Percentiles rank a stretch among this genome's conserved stretches.
These are phyloP conservation scores for Corydoras maculifer DNA, from an alignment of 2,113 vertebrate genomes.

Conservation along the genomic window DNA sequence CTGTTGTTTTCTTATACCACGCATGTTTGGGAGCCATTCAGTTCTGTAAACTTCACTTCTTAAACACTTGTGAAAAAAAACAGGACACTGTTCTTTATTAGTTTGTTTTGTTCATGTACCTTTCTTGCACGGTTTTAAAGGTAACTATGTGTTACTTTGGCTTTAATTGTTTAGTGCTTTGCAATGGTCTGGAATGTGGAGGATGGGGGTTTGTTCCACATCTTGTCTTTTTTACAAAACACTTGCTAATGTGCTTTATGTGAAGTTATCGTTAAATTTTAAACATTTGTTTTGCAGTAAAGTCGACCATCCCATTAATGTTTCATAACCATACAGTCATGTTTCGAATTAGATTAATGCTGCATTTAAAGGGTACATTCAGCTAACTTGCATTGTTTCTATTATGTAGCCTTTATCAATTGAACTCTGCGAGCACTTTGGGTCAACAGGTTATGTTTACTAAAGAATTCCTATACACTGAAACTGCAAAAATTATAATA, in stretches of 20 bases:
- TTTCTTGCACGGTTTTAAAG: background rate
- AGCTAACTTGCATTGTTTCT: no score
- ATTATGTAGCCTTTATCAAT: no score
- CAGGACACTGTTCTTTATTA: no score
- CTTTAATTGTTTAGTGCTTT: background rate
- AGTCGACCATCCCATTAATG: no score
- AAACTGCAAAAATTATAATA: no score
- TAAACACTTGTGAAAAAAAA: background rate
- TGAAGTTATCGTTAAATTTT: background rate
- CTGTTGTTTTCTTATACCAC: constrained; percentile 16
- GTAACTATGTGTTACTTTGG: background rate
- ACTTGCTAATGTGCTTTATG: background rate
- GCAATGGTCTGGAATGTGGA: background rate
- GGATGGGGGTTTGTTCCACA: background rate
- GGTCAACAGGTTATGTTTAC: no score
- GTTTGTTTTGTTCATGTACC: background rate
- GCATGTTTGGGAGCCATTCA: background rate
- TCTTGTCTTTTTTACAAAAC: background rate
- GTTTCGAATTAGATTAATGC: no score
- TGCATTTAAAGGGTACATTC: no score
- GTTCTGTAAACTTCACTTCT: constrained; percentile 14
- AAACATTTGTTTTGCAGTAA: background rate
- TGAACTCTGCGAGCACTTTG: no score
- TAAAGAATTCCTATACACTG: no score
- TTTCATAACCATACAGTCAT: no score